These are phyloP conservation scores for Enhydra lutris DNA, from an alignment of 2,113 vertebrate genomes.

Conservation along the genomic window DNA sequence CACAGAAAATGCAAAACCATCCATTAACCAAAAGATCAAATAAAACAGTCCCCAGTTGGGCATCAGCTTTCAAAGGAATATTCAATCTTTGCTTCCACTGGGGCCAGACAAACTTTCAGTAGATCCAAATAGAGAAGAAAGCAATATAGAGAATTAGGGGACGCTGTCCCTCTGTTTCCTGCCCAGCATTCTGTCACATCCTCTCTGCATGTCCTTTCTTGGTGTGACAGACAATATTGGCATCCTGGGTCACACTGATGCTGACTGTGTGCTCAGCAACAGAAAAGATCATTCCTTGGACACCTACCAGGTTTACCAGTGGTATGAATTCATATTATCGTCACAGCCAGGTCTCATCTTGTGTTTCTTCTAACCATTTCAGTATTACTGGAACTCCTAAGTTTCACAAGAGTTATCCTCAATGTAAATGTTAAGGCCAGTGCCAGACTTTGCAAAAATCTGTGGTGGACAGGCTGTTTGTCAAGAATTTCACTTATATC, in stretches of 20 bases:
- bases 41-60: background rate
- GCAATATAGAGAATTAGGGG: background rate
- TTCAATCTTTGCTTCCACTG: background rate
- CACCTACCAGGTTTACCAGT: background rate
- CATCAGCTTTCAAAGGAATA: background rate
- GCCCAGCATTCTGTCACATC: background rate
- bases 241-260: background rate
- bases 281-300: conserved; percentile 8
- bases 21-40: background rate
- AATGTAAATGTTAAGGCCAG: background rate
- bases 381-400: background rate
- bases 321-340: background rate
- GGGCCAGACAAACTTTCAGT: background rate
- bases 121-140: background rate
- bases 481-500: background rate
- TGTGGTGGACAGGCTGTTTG: background rate
- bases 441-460: background rate
- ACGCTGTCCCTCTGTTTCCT: background rate
- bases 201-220: background rate
- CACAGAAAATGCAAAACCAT: background rate
- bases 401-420: background rate
- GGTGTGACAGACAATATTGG: background rate
- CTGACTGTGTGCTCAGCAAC: fast-evolving
- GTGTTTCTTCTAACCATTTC: background rate
- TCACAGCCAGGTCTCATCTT: background rate